Evolutionary conservation across 2,888 invertebrate genomes (phyloP).

Genomic region (Aricia artaxerxes): DNA sequence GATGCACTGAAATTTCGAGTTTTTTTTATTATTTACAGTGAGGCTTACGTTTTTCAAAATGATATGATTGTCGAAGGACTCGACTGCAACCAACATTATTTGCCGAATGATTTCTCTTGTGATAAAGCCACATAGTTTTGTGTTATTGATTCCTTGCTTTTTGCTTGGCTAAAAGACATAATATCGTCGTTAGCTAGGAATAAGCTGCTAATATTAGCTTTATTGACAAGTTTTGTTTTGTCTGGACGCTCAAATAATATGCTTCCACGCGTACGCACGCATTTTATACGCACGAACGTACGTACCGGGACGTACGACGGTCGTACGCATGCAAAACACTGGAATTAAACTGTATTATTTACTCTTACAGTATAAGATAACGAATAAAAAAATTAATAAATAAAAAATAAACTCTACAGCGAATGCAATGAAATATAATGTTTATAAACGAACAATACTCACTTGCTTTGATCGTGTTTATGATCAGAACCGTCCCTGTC

Average conservation of each 20-base stretch:
- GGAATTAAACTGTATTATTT: not conserved
- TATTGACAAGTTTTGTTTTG: not conserved
- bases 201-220: not conserved
- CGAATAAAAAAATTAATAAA: not conserved
- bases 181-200: not conserved
- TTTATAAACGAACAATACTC: constrained; percentile 48
- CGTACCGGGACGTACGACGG: not conserved
- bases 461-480: constrained; percentile 79
- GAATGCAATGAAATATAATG: constrained; percentile 9
- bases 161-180: too few relatives aligned
- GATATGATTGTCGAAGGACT: not conserved
- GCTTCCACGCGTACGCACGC: not conserved
- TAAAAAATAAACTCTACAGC: constrained; percentile 4
- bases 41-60: not conserved
- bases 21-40: not conserved
- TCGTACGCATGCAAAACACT: not conserved
- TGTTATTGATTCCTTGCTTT: too few relatives aligned
- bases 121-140: too few relatives aligned
- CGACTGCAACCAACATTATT: not conserved
- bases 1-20: constrained; percentile 76
- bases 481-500: constrained; percentile 77
- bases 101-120: not conserved
- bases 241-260: not conserved
- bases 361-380: not conserved
- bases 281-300: not conserved